A percentile compares a stretch with the other conserved stretches of the same genome.
phyloP scores from a whole-genome alignment of 2,797 vertebrate genomes.

The Anolis apletophallus region DNA sequence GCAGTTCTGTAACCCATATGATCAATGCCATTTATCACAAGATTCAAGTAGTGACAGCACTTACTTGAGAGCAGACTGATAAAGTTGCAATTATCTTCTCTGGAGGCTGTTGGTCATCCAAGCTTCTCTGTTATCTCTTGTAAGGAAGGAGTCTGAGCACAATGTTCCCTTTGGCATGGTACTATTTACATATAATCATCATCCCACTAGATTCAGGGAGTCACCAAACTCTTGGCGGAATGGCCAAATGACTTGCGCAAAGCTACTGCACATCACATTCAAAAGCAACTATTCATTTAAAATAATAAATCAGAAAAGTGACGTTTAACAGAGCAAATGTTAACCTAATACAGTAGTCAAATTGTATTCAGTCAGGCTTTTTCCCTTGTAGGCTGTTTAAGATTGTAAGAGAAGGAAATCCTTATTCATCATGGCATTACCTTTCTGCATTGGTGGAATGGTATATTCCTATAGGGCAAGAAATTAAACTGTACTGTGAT shows the following conservation, averaged over 20 bases:
- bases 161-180: constrained; percentile 36
- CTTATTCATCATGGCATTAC: no score
- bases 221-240: constrained; percentile 30
- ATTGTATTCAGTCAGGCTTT: background rate
- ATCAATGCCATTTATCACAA: constrained; percentile 71
- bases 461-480: no score
- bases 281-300: constrained; percentile 17
- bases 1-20: constrained; percentile 66
- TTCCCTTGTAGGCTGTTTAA: background rate
- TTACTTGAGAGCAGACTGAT: constrained; percentile 61
- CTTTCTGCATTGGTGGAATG: no score
- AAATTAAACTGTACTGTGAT: no score
- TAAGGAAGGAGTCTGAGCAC: constrained; percentile 44
- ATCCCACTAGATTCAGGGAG: constrained; percentile 4
- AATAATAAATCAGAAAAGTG: no score
- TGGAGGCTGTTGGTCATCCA: constrained; percentile 45
- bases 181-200: constrained; percentile 24
- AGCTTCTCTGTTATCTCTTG: constrained; percentile 53
- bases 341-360: background rate
- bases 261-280: background rate
- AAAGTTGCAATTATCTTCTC: constrained; percentile 62
- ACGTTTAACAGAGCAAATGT: background rate
- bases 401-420: background rate
- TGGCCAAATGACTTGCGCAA: no score
- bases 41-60: constrained; percentile 60